Evolutionary conservation across 2,113 vertebrate species (phyloP), one percentile per base, ranked within the genome.

Genomic region (Seriola dumerili): DNA sequence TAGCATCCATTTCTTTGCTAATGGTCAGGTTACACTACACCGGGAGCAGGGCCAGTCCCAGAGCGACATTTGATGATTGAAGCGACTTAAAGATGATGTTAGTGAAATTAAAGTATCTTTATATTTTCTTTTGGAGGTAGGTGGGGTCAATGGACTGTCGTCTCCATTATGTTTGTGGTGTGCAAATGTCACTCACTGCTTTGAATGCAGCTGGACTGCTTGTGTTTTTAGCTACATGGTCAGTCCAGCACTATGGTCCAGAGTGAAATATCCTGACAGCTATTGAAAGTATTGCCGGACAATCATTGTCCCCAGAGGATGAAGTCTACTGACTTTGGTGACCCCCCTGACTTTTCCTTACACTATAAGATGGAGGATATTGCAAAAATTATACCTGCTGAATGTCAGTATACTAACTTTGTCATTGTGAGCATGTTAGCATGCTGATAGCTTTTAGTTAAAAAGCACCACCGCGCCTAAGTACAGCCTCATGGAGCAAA

Each of bases 1-100:
- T 67, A 84, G 78, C 68, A 87, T 85, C 81, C 46, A 80, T 91
- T 89, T 86, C 61, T 81, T 76, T 85, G 50, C 82, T 92, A 91
- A 92, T 93, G 90, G 89, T 84, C 67, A 88, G 68, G 88, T 90
- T 81, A 61, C 54, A 38, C 57, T 46, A 52, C 44, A 88, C 40
- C 75, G 76, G 54, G 54, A 85, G 78, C 62, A 84, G 84, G 81
- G 76, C 65, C 34, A 62, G 81, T 42, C 72, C 77, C 68, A 72
- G 23, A 55, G 59, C 44, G n/a, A 46, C 63, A 75, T 77, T 46
- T 63, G 81, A 86, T 89, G 87, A 92, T 72, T 71, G 80, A 79
- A 66, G 62, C 52, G 69, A 80, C 63, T 74, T 64, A 72, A 72
- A 88, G 66, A 90, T 69, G 40, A 80, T 66, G 64, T 17, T 69